Evolutionary conservation across 2,797 vertebrate genomes (phyloP).

Genomic region (Emydoidea blandingii): DNA sequence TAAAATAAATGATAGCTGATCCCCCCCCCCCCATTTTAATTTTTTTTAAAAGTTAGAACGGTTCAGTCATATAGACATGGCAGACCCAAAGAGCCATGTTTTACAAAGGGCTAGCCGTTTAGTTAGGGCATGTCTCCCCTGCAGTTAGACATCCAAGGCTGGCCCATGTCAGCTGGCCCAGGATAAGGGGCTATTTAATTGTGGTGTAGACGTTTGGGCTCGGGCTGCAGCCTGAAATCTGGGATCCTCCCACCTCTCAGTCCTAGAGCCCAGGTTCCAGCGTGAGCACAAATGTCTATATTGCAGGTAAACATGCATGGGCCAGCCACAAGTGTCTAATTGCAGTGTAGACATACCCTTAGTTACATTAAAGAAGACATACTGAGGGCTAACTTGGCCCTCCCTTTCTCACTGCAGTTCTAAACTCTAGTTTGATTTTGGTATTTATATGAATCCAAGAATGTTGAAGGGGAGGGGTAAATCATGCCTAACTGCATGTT

Average conservation of each 20-base stretch:
- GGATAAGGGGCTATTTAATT: not conserved
- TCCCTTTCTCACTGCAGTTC: not conserved
- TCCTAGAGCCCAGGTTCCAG: not conserved
- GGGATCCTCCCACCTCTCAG: not conserved
- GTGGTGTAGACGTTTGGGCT: not conserved
- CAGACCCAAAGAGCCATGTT: not conserved
- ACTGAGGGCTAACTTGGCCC: not conserved
- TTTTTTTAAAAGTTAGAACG: not conserved
- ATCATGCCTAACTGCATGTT: not conserved
- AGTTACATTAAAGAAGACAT: not conserved
- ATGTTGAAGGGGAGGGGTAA: not conserved
- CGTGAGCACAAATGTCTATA: not conserved
- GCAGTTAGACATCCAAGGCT: not conserved
- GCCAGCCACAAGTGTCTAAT: not conserved
- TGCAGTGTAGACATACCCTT: not conserved
- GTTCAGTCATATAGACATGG: not conserved
- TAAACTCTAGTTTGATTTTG: not conserved
- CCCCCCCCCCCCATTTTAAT: not conserved
- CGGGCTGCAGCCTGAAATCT: not conserved
- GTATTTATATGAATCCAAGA: not conserved
- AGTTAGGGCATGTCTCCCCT: not conserved
- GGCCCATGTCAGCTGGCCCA: not conserved
- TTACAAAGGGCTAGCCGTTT: not conserved
- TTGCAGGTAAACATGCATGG: not conserved
- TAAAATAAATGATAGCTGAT: not conserved